Evolutionary conservation across 2,888 invertebrate genomes (phyloP).

Genomic region (Philopedon plagiatum): DNA sequence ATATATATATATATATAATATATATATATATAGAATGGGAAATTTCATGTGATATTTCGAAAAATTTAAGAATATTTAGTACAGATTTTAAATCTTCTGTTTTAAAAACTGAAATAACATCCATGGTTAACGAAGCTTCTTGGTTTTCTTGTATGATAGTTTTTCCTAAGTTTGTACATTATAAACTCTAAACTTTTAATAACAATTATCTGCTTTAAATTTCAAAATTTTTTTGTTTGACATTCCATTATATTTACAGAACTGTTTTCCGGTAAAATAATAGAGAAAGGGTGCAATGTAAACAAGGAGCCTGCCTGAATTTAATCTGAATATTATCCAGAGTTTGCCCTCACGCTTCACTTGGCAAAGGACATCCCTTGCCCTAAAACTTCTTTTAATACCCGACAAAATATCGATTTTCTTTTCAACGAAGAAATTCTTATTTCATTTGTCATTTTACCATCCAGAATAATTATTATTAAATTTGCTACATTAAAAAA

Average conservation of each 20-base stretch:
- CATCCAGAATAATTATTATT: neutral
- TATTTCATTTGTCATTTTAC: conserved; percentile 30
- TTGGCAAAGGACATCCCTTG: conserved; percentile 38
- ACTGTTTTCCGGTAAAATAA: conserved; percentile 38
- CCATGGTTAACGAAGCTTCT: too few relatives aligned
- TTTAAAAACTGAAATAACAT: too few relatives aligned
- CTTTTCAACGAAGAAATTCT: conserved; percentile 21
- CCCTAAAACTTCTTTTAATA: conserved; percentile 41
- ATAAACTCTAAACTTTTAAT: neutral
- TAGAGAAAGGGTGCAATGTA: conserved; percentile 31
- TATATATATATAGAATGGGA: too few relatives aligned
- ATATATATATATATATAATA: too few relatives aligned
- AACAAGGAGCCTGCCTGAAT: conserved; percentile 20
- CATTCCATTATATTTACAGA: conserved; percentile 11
- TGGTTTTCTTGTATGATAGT: too few relatives aligned
- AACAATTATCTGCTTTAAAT: neutral
- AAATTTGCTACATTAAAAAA: neutral
- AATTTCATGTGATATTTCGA: too few relatives aligned
- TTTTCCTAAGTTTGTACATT: neutral
- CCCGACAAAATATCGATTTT: conserved; percentile 43
- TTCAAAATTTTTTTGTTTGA: conserved; percentile 3
- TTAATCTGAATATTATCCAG: conserved; percentile 26
- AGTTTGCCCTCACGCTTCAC: conserved; percentile 36
- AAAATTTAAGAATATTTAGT: too few relatives aligned
- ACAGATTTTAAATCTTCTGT: too few relatives aligned